Percentiles rank a stretch among this genome's conserved stretches.
phyloP scores from a whole-genome alignment of 2,113 vertebrate genomes.

The Burhinus bistriatus region DNA sequence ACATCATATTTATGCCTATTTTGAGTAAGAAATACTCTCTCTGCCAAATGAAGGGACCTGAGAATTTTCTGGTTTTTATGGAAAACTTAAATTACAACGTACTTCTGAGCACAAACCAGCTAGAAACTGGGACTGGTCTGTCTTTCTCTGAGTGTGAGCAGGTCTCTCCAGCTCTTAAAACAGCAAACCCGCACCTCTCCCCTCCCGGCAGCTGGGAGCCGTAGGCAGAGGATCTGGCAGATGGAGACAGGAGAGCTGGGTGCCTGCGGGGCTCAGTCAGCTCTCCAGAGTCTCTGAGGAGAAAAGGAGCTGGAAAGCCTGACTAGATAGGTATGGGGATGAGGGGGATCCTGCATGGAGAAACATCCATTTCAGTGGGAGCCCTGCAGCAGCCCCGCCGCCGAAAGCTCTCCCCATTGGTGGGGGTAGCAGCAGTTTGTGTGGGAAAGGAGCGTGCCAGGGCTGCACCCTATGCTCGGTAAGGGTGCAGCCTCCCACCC shows the following conservation, averaged over 20 bases:
- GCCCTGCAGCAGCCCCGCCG: too few relatives aligned
- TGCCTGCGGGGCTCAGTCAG: fast-evolving
- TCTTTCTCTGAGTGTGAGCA: background rate
- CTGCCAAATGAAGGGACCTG: background rate
- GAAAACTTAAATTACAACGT: background rate
- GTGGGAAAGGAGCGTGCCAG: background rate
- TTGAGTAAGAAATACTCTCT: background rate
- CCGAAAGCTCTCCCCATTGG: fast-evolving
- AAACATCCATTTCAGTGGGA: background rate
- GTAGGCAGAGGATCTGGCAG: background rate
- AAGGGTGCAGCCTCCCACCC: background rate
- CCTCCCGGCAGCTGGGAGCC: background rate
- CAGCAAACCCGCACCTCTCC: background rate
- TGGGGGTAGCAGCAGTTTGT: background rate
- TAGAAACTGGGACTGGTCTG: background rate
- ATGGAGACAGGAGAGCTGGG: background rate
- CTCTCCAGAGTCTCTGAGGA: background rate
- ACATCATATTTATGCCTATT: background rate
- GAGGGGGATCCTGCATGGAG: background rate
- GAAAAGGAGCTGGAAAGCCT: background rate
- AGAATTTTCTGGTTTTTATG: background rate
- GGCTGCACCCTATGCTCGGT: fast-evolving
- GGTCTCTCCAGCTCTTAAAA: background rate
- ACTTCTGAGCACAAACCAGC: background rate
- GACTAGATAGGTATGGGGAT: background rate